Evolutionary conservation across 2,113 vertebrate species (phyloP).

Genomic region (Ceratotherium simum): DNA sequence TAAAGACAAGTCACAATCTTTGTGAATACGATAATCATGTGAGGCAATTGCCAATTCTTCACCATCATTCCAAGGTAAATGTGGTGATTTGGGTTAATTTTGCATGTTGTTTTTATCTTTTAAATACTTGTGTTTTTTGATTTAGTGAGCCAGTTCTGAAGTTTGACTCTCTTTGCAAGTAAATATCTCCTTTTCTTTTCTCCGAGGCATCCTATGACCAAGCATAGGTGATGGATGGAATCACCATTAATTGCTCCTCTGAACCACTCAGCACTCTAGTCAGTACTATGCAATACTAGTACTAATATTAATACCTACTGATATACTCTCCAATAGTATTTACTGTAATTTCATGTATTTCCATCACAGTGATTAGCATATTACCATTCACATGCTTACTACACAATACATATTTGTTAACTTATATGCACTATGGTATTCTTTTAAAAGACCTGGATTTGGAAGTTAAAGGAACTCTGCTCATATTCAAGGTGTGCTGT

Average conservation of each 20-base stretch:
- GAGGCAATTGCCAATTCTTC: background rate
- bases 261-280: background rate
- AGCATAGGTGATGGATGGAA: background rate
- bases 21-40: background rate
- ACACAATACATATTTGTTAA: background rate
- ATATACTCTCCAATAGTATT: background rate
- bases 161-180: background rate
- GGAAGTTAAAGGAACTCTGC: background rate
- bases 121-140: background rate
- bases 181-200: background rate
- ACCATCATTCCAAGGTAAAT: background rate
- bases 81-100: background rate
- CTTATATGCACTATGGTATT: background rate
- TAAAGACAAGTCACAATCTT: background rate
- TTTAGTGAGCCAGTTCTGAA: background rate
- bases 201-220: background rate
- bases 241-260: background rate
- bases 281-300: background rate
- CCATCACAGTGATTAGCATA: background rate
- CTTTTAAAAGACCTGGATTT: slow-evolving; percentile 6
- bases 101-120: background rate
- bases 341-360: background rate
- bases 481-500: background rate
- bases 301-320: background rate
- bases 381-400: background rate